A percentile compares a stretch with the other conserved stretches of the same genome.
phyloP scores from a whole-genome alignment of 2,113 vertebrate species.

The Rhynchomys soricoides region DNA sequence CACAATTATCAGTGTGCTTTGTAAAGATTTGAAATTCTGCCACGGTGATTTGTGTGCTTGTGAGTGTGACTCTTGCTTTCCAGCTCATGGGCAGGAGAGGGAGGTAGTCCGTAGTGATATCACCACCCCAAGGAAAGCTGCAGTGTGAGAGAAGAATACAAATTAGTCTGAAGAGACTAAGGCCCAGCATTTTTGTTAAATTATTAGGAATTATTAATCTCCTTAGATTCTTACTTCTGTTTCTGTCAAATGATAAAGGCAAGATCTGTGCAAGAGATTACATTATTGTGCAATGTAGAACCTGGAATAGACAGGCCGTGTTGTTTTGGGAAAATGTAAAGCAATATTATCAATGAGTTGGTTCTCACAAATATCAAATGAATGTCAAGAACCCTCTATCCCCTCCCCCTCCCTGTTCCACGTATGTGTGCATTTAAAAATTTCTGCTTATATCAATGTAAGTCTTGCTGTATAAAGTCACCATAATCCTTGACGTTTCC shows the following conservation, averaged over 20 bases:
- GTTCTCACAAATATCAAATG: constrained; percentile 53
- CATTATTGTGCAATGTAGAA: neutral
- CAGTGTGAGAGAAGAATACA: neutral
- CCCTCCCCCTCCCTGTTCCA: neutral
- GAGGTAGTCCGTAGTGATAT: neutral
- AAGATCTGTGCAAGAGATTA: neutral
- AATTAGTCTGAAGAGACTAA: neutral
- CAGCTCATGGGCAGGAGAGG: rapidly evolving
- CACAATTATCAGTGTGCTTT: neutral
- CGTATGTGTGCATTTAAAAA: neutral
- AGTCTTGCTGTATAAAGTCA: constrained; percentile 10
- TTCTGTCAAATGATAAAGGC: neutral
- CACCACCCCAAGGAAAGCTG: neutral
- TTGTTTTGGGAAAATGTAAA: constrained; percentile 60
- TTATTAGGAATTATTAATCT: neutral
- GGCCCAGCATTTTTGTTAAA: neutral
- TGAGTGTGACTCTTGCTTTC: neutral
- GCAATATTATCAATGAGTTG: constrained; percentile 57
- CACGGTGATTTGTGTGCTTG: too few species aligned
- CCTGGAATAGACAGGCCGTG: neutral
- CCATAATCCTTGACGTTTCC: neutral
- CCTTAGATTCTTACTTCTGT: neutral
- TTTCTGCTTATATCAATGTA: constrained; percentile 1
- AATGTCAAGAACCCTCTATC: neutral
- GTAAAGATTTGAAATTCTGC: neutral